Evolutionary conservation across 2,797 vertebrate species (phyloP).

Genomic region (Champsocephalus gunnari): DNA sequence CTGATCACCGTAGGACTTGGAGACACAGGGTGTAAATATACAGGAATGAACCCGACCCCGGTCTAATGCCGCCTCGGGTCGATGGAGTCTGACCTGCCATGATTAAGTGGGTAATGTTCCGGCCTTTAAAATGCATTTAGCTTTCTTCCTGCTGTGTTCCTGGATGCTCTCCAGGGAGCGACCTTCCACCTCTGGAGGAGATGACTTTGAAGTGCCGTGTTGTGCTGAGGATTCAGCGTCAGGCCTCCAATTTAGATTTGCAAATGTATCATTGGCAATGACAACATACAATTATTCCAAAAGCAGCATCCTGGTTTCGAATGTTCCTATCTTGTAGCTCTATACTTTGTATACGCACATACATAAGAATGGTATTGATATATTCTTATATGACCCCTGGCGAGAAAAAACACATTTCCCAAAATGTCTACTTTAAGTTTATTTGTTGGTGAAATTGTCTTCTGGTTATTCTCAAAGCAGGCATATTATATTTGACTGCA

Average conservation of each 20-base stretch:
- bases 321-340: neutral
- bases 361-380: neutral
- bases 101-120: conserved; percentile 56
- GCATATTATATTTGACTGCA: neutral
- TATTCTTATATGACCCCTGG: neutral
- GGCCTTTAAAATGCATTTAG: conserved; percentile 45
- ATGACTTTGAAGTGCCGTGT: conserved; percentile 19
- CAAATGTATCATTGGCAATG: conserved; percentile 3
- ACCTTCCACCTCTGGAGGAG: conserved; percentile 28
- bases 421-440: conserved; percentile 7
- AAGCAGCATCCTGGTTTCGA: neutral
- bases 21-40: conserved; percentile 41
- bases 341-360: neutral
- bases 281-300: conserved; percentile 12
- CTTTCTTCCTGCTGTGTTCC: conserved; percentile 22
- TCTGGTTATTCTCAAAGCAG: neutral
- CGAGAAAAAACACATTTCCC: neutral
- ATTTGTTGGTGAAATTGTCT: neutral
- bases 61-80: conserved; percentile 24
- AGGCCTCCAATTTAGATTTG: conserved; percentile 25
- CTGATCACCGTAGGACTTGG: conserved; percentile 3
- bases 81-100: conserved; percentile 42
- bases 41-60: conserved; percentile 26
- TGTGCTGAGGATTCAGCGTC: conserved; percentile 9
- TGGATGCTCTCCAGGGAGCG: conserved; percentile 23